Evolutionary conservation across 2,113 vertebrate species (phyloP).

Genomic region (Salvelinus sp.): DNA sequence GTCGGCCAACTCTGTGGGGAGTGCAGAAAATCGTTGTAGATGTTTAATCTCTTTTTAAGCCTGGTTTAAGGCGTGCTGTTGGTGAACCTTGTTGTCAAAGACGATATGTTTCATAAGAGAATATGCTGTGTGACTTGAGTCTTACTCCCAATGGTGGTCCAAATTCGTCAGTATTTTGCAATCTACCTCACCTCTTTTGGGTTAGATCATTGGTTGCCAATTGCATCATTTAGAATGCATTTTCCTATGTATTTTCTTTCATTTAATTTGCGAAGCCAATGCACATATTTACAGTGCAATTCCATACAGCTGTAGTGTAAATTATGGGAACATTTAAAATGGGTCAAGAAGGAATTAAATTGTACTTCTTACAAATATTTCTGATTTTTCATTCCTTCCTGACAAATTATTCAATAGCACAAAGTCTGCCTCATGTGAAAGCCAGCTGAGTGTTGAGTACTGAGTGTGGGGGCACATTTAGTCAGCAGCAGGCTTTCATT

Average conservation of each 20-base stretch:
- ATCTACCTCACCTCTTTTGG: too few species aligned
- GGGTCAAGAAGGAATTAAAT: not conserved
- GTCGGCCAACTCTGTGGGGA: not conserved
- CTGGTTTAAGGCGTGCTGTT: conserved; percentile 20
- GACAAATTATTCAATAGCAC: not conserved
- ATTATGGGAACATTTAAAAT: too few species aligned
- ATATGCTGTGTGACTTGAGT: not conserved
- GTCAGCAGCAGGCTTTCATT: not conserved
- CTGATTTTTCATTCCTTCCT: not conserved
- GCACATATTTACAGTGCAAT: too few species aligned
- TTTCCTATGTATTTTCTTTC: not conserved
- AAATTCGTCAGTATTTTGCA: not conserved
- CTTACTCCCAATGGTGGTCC: not conserved
- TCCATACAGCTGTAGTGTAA: too few species aligned
- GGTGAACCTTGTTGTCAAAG: conserved; percentile 23
- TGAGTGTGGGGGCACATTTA: not conserved
- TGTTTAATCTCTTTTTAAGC: conserved; percentile 17
- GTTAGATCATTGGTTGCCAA: too few species aligned
- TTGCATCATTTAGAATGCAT: too few species aligned
- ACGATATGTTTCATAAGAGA: conserved; percentile 6
- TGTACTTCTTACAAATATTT: not conserved
- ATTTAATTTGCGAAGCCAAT: not conserved
- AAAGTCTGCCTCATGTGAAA: not conserved
- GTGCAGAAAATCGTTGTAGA: conserved; percentile 8
- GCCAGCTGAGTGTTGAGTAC: not conserved